These are phyloP conservation scores for Pelusios castaneus DNA, from an alignment of 2,113 vertebrate species.

Conservation along the genomic window DNA sequence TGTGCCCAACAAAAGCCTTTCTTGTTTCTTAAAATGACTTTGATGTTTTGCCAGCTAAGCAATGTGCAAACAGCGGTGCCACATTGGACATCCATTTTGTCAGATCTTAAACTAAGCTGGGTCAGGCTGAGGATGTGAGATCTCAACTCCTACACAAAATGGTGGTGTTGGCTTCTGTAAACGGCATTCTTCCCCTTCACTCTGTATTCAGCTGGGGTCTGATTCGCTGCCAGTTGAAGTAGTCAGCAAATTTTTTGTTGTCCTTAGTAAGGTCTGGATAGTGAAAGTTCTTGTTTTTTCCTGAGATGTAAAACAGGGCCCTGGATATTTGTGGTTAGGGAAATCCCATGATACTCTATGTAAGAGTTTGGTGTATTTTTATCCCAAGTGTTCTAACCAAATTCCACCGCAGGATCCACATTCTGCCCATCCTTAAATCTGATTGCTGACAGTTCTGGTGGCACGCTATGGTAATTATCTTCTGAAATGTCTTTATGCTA, in stretches of 20 bases:
- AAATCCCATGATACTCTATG: neutral
- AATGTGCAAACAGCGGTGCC: neutral
- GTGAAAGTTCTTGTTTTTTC: neutral
- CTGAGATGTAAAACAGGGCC: neutral
- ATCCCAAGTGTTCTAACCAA: neutral
- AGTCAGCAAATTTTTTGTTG: neutral
- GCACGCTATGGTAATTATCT: neutral
- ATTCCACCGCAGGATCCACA: neutral
- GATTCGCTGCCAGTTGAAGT: neutral
- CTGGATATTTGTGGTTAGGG: neutral
- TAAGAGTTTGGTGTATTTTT: neutral
- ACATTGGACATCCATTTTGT: neutral
- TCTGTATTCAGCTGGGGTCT: neutral
- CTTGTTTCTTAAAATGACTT: slow-evolving; percentile 1
- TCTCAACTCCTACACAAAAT: neutral
- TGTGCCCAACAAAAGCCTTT: neutral
- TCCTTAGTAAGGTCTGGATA: neutral
- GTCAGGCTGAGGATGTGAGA: neutral
- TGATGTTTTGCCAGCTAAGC: slow-evolving; percentile 27
- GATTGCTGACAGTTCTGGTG: neutral
- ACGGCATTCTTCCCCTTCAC: neutral
- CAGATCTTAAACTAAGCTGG: neutral
- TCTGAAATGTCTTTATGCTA: neutral
- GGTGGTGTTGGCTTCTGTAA: neutral
- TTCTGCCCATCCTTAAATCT: neutral